phyloP scores from a whole-genome alignment of 2,113 vertebrate genomes.

The Ciconia stormi region DNA sequence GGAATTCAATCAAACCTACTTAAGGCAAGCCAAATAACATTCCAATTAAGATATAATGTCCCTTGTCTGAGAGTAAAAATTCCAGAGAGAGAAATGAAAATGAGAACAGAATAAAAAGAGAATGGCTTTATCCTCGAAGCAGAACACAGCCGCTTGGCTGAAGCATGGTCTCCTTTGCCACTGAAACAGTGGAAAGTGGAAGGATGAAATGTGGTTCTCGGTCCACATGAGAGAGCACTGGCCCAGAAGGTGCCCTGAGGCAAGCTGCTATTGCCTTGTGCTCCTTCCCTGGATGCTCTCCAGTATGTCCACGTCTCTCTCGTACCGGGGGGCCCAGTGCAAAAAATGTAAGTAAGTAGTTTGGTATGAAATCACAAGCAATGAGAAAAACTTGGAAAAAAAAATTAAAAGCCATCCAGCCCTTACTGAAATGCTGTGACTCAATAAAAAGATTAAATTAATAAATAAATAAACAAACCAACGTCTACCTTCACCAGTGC shows the following conservation, averaged over 20 bases:
- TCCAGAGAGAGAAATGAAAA: background rate
- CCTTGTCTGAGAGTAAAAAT: background rate
- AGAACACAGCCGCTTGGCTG: background rate
- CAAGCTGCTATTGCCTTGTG: fast-evolving
- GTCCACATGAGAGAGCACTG: background rate
- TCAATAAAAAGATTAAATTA: fast-evolving
- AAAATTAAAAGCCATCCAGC: background rate
- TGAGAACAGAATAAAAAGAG: background rate
- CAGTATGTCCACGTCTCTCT: fast-evolving
- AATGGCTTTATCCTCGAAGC: background rate
- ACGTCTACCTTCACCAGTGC: fast-evolving
- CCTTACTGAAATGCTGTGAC: background rate
- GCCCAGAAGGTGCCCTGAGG: fast-evolving
- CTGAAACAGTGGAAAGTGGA: fast-evolving
- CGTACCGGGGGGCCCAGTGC: background rate
- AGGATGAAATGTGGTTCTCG: background rate
- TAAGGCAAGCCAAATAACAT: background rate
- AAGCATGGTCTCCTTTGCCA: fast-evolving
- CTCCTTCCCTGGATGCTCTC: fast-evolving
- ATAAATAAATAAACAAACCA: fast-evolving
- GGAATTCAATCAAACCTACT: background rate
- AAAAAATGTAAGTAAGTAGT: background rate
- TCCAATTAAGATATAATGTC: background rate
- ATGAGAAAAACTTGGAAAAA: background rate
- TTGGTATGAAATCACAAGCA: too few relatives aligned